Evolutionary conservation across 2,797 vertebrate species (phyloP).

Genomic region (Merluccius polli): DNA sequence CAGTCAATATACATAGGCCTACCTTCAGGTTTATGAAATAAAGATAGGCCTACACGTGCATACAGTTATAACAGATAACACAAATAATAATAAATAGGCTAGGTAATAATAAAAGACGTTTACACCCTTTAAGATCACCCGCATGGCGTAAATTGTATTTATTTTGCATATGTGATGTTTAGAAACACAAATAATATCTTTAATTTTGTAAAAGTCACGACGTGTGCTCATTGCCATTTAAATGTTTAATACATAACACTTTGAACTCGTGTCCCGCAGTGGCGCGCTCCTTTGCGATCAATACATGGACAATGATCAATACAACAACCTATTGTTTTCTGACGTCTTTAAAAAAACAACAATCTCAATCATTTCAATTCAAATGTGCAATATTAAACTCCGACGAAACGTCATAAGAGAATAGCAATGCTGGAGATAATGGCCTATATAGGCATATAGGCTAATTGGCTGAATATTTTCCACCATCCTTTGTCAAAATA

Average conservation of each 20-base stretch:
- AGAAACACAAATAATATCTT: conserved; percentile 35
- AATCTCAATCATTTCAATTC: not conserved
- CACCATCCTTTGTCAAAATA: not conserved
- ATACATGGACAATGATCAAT: not conserved
- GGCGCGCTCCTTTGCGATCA: conserved; percentile 9
- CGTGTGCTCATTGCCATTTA: not conserved
- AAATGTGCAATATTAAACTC: not conserved
- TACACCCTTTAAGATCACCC: not conserved
- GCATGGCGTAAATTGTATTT: not conserved
- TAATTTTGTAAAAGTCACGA: not conserved
- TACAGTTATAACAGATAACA: not conserved
- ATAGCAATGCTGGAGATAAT: not conserved
- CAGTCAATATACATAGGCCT: not conserved
- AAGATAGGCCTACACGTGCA: not conserved
- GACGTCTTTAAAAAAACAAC: not conserved
- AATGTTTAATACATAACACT: conserved; percentile 17
- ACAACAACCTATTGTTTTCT: not conserved
- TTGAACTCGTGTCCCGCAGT: conserved; percentile 50
- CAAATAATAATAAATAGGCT: not conserved
- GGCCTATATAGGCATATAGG: not conserved
- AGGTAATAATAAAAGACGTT: not conserved
- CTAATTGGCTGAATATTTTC: not conserved
- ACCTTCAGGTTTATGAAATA: not conserved
- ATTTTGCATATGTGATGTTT: not conserved
- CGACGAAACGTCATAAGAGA: not conserved